Percentiles rank a stretch among this genome's conserved stretches.
These are phyloP conservation scores for Apomyelois bistriatella DNA, from an alignment of 2,888 invertebrate species.

Conservation along the genomic window DNA sequence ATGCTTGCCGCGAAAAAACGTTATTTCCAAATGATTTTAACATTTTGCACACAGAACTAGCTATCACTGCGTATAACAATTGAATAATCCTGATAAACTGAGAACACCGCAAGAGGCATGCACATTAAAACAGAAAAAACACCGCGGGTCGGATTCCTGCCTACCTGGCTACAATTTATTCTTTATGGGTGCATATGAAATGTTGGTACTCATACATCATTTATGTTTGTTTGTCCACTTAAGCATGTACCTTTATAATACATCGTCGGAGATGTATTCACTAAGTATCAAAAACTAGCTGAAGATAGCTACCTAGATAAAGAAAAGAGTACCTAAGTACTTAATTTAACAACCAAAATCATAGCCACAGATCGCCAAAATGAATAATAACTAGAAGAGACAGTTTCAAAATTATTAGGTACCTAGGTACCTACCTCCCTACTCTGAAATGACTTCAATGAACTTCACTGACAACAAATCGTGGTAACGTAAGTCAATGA, in stretches of 20 bases:
- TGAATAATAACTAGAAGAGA: too few relatives aligned
- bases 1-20: neutral
- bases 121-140: constrained; percentile 29
- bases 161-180: constrained; percentile 15
- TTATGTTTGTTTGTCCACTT: neutral
- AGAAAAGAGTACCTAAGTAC: too few relatives aligned
- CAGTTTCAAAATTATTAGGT: too few relatives aligned
- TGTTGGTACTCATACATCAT: neutral
- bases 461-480: too few relatives aligned
- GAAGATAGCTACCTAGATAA: too few relatives aligned
- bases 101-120: constrained; percentile 21
- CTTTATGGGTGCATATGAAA: constrained; percentile 5
- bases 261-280: neutral
- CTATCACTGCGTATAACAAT: neutral
- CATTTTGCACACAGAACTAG: neutral
- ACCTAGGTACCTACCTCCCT: too few relatives aligned
- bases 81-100: neutral
- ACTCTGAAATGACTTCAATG: too few relatives aligned
- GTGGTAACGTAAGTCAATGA: too few relatives aligned
- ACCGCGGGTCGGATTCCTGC: constrained; percentile 15
- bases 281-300: neutral
- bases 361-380: too few relatives aligned
- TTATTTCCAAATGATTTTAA: neutral
- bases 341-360: too few relatives aligned
- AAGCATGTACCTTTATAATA: neutral